Conservation (phyloP, 2,797 vertebrate genomes). For the Urosaurus nigricauda region DNA sequence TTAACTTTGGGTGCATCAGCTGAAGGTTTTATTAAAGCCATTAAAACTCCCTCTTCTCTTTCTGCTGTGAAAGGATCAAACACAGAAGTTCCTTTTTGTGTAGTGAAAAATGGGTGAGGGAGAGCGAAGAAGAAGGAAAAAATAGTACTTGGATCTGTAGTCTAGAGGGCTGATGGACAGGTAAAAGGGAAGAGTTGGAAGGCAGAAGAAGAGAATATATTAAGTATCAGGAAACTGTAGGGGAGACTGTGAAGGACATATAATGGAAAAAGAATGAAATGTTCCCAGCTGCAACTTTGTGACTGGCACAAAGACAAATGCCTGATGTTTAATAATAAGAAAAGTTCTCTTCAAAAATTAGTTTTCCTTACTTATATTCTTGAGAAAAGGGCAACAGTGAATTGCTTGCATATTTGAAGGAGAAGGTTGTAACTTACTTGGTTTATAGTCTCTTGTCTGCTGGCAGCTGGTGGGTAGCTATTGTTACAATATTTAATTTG, state of each 20-base stretch:
- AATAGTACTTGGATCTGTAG: slow-evolving; percentile 64
- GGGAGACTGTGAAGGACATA: slow-evolving; percentile 63
- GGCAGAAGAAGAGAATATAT: slow-evolving; percentile 65
- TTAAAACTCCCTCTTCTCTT: slow-evolving; percentile 65
- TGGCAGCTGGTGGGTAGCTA: slow-evolving; percentile 32
- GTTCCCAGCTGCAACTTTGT: slow-evolving; percentile 31
- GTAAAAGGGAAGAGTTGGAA: slow-evolving; percentile 68
- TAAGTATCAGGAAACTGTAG: slow-evolving; percentile 61
- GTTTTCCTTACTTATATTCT: slow-evolving; percentile 38
- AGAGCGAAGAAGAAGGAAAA: slow-evolving; percentile 59
- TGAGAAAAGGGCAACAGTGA: slow-evolving; percentile 44
- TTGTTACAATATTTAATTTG: slow-evolving; percentile 18
- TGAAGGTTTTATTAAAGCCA: slow-evolving; percentile 73
- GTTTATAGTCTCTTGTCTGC: slow-evolving; percentile 34
- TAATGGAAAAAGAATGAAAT: slow-evolving; percentile 48
- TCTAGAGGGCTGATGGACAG: slow-evolving; percentile 73
- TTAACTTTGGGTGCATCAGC: slow-evolving; percentile 51
- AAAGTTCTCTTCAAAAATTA: slow-evolving; percentile 51
- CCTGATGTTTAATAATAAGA: slow-evolving; percentile 46
- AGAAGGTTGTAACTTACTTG: slow-evolving; percentile 8
- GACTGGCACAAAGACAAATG: slow-evolving; percentile 55
- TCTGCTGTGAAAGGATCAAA: slow-evolving; percentile 71
- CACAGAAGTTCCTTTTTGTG: slow-evolving; percentile 66
- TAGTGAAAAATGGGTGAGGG: slow-evolving; percentile 60
- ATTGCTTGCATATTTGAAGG: slow-evolving; percentile 37